Evolutionary conservation across 2,113 vertebrate species (phyloP), one percentile per base, ranked within the genome.

Genomic region (Mugil cephalus): DNA sequence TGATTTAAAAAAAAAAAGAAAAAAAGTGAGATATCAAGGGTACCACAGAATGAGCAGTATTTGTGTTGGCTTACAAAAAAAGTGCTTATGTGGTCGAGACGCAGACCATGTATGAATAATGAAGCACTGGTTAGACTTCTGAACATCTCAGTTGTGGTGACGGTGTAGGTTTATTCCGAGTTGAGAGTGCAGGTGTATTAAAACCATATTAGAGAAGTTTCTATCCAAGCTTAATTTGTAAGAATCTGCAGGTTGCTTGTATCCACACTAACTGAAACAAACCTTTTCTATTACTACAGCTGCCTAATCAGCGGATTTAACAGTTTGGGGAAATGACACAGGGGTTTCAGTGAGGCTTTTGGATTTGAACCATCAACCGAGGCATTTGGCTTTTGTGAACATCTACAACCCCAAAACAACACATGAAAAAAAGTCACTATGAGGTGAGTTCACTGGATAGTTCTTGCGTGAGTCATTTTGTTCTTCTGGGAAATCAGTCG

Each of bases 381-480:
- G 17, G n/a, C 7, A n/a, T 60, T 58, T 55, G 40, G 69, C 63
- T 58, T 17, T 47, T n/a, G 42, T 0, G 1, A 12, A 45, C 39
- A 42, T 24, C 15, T 1, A 19, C 71, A 61, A 58, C 12, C 10
- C 19, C 5, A 10, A 69, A 65, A 64, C 21, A 48, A n/a, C 74
- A 10, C 2, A n/a, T 69, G 15, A 45, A 53, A 52, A 76, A 68
- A 10, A 9, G 38, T 54, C 35, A 24, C 19, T 18, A 12, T 8
- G 8, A 65, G 2, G 17, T 54, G 39, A 54, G 47, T 34, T 46
- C 53, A 74, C 70, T 39, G 36, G 18, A 53, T 18, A 80, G 65
- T 86, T 84, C 65, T 65, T 72, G 36, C 59, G 74, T 76, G 84
- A 89, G 67, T 86, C 71, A 83, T 78, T 78, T 74, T 1, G 11